Evolutionary conservation across 2,888 invertebrate species (phyloP).

Genomic region (Rhagonycha fulva): DNA sequence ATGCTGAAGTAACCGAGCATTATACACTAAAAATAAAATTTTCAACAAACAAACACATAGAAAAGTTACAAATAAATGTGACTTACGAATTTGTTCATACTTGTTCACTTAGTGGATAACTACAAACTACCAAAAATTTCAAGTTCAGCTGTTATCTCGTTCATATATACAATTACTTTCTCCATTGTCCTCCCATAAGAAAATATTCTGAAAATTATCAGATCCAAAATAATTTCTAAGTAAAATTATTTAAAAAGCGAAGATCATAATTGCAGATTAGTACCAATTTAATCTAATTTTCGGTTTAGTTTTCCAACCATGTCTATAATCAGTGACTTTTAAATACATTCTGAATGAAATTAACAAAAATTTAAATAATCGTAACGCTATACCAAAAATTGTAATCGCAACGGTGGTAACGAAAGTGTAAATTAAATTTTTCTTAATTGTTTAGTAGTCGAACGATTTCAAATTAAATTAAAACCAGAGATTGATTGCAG

Average conservation of each 20-base stretch:
- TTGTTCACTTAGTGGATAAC: neutral
- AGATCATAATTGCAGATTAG: neutral
- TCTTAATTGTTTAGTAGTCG: neutral
- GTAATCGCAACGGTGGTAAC: neutral
- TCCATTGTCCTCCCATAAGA: neutral
- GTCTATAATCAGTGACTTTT: neutral
- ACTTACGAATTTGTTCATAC: constrained; percentile 3
- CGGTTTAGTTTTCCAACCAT: neutral
- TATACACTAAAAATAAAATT: neutral
- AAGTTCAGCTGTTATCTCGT: neutral
- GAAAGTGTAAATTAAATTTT: neutral
- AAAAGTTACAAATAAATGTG: neutral
- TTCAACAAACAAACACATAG: neutral
- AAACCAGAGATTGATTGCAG: neutral
- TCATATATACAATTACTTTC: neutral
- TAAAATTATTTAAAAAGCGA: neutral
- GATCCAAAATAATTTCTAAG: neutral
- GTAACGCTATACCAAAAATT: neutral
- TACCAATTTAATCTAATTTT: neutral
- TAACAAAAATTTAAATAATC: neutral
- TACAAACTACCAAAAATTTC: neutral
- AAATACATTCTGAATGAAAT: neutral
- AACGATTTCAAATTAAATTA: neutral
- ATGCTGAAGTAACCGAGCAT: neutral
- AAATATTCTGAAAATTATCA: neutral